These are phyloP conservation scores for Hypolimnas misippus DNA, from an alignment of 2,888 invertebrate genomes.

Conservation along the genomic window DNA sequence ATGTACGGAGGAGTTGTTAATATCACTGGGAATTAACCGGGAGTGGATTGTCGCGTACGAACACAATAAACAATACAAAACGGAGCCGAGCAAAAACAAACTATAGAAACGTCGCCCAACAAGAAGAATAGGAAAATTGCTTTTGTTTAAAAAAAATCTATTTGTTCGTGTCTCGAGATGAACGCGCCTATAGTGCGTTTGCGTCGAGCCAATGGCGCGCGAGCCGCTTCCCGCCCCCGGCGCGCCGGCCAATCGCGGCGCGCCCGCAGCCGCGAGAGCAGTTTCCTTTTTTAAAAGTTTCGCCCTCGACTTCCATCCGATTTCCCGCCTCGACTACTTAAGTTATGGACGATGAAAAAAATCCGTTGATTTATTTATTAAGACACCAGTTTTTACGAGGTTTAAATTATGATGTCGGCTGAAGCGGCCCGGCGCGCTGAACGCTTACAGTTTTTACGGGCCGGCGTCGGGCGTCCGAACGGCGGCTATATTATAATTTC, in stretches of 20 bases:
- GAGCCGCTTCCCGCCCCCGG: conserved; percentile 71
- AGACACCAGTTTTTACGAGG: conserved; percentile 70
- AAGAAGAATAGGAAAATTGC: conserved; percentile 84
- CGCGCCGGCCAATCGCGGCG: conserved; percentile 67
- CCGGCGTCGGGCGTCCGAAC: conserved; percentile 37
- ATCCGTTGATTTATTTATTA: conserved; percentile 77
- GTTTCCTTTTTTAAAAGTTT: conserved; percentile 83
- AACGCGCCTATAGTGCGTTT: conserved; percentile 74
- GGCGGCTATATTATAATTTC: conserved; percentile 53
- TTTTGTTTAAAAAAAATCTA: conserved; percentile 83
- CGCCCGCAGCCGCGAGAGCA: conserved; percentile 70
- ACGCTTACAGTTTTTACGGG: conserved; percentile 57
- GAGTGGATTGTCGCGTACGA: conserved; percentile 78
- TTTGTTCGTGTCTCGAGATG: conserved; percentile 80
- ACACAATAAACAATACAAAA: conserved; percentile 82
- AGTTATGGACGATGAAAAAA: conserved; percentile 79
- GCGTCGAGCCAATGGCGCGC: conserved; percentile 69
- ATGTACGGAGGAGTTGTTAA: conserved; percentile 70
- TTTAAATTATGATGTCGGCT: conserved; percentile 78
- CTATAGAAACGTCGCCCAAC: conserved; percentile 78
- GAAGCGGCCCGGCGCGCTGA: conserved; percentile 55
- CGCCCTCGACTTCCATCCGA: conserved; percentile 82
- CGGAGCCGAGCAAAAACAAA: conserved; percentile 77
- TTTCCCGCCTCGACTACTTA: conserved; percentile 80
- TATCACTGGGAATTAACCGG: conserved; percentile 80